These are phyloP conservation scores for Gracilinanus agilis DNA, from an alignment of 2,113 vertebrate species.

Conservation along the genomic window DNA sequence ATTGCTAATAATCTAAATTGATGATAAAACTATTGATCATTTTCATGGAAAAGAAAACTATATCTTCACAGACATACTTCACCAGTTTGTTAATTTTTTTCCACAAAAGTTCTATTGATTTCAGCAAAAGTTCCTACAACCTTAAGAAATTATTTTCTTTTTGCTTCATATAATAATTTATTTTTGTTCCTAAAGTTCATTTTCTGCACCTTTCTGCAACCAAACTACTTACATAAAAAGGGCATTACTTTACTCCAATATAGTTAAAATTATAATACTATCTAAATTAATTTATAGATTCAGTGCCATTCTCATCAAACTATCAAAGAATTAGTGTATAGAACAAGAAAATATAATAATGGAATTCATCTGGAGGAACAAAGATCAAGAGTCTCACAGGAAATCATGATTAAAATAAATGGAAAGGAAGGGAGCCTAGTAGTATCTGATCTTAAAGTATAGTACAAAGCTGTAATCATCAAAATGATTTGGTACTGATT, in stretches of 20 bases:
- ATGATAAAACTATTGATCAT: no score
- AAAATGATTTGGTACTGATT: not conserved
- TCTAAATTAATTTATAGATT: not conserved
- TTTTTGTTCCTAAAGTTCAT: not conserved
- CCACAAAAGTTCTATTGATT: not conserved
- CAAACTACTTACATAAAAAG: not conserved
- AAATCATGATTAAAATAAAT: not conserved
- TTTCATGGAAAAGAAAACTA: not conserved
- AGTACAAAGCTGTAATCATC: not conserved
- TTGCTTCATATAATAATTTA: not conserved
- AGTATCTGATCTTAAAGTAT: not conserved
- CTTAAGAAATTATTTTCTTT: not conserved
- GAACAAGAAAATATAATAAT: not conserved
- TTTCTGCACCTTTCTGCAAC: not conserved
- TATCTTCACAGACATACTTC: not conserved
- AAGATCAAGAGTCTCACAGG: not conserved
- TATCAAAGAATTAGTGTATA: not conserved
- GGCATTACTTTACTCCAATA: not conserved
- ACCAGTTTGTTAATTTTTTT: not conserved
- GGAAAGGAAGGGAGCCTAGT: not conserved
- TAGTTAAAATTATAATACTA: not conserved
- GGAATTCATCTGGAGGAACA: not conserved
- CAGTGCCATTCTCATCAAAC: not conserved
- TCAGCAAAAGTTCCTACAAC: not conserved
- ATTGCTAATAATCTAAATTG: no score